Evolutionary conservation across 2,797 vertebrate genomes (phyloP), one percentile per base, ranked within the genome.

Genomic region (Florisuga fusca): DNA sequence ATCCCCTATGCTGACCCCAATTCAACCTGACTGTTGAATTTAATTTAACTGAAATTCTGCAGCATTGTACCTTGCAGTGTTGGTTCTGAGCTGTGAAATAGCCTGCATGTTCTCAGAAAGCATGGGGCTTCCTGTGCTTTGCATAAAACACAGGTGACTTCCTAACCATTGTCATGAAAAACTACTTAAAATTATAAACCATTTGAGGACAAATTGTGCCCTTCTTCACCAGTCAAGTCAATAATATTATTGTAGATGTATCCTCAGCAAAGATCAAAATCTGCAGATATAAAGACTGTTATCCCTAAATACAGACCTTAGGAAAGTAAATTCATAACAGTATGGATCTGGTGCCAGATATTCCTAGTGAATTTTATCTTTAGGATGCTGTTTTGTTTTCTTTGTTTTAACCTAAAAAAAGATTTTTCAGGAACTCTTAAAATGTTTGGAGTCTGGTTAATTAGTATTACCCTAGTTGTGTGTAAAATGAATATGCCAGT

Each of bases 351-450:
- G 77, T 72, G 31, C 9, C 38, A 46, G n/a, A 6, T 23, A 26
- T 78, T 38, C 27, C 29, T 19, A 55, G 6, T 31, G 66, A 51
- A 36, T 25, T 22, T 45, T 23, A 17, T 50, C 48, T 31, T 51
- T 71, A 46, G 25, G n/a, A n/a, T 57, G 43, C 21, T 57, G 8
- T 26, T 79, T 67, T 78, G 19, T 2, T 27, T 58, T 31, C 81
- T 84, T 68, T 84, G 19, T 11, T 74, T 41, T 34, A 91, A 82
- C 83, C 88, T 84, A 89, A 91, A 89, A 77, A 77, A 90, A 38
- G 23, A 73, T 89, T 71, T 84, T 93, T 96, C 68, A 92, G 55
- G 69, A 80, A 93, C 71, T 51, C 77, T 84, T 84, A 62, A 91
- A 89, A 87, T 58, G 43, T 55, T 53, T 54, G 50, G 63, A 68